Evolutionary conservation across 2,888 invertebrate genomes (phyloP).

Genomic region (Panopea generosa): DNA sequence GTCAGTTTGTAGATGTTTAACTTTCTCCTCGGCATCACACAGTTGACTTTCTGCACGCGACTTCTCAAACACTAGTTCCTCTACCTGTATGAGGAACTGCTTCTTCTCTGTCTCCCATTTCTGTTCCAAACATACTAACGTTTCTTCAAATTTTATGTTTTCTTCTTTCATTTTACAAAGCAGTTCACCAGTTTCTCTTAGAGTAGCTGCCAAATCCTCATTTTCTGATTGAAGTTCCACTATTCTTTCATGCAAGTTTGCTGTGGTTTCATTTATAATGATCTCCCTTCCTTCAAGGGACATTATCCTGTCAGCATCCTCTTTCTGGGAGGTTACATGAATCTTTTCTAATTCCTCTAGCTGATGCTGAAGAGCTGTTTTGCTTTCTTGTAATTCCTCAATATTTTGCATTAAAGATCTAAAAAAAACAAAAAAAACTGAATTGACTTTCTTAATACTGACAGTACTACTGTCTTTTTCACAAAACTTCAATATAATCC

Average conservation of each 20-base stretch:
- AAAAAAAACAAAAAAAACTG: too few species aligned
- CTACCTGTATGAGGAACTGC: slow-evolving; percentile 42
- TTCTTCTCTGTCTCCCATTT: slow-evolving; percentile 47
- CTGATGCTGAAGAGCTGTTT: slow-evolving; percentile 44
- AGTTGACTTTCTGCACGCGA: slow-evolving; percentile 38
- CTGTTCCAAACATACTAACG: slow-evolving; percentile 35
- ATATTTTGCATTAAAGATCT: slow-evolving; percentile 33
- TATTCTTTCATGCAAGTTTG: slow-evolving; percentile 50
- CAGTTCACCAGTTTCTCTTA: slow-evolving; percentile 40
- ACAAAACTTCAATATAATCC: too few species aligned
- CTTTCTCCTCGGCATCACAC: slow-evolving; percentile 33
- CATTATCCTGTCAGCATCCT: slow-evolving; percentile 55
- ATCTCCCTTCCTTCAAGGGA: slow-evolving; percentile 46
- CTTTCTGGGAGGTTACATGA: slow-evolving; percentile 38
- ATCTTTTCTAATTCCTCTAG: slow-evolving; percentile 43
- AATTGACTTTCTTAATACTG: too few species aligned
- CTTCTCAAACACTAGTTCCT: slow-evolving; percentile 55
- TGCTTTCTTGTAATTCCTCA: slow-evolving; percentile 41
- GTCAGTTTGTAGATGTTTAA: slow-evolving; percentile 26
- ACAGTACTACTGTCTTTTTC: too few species aligned
- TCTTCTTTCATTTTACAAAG: slow-evolving; percentile 46
- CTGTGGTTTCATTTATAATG: slow-evolving; percentile 36
- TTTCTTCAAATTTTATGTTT: slow-evolving; percentile 46
- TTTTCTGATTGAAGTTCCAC: slow-evolving; percentile 58
- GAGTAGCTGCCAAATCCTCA: slow-evolving; percentile 49